Percentiles rank a stretch among this genome's conserved stretches.
Conservation (phyloP, 2,797 vertebrate genomes). For the Semotilus atromaculatus region DNA sequence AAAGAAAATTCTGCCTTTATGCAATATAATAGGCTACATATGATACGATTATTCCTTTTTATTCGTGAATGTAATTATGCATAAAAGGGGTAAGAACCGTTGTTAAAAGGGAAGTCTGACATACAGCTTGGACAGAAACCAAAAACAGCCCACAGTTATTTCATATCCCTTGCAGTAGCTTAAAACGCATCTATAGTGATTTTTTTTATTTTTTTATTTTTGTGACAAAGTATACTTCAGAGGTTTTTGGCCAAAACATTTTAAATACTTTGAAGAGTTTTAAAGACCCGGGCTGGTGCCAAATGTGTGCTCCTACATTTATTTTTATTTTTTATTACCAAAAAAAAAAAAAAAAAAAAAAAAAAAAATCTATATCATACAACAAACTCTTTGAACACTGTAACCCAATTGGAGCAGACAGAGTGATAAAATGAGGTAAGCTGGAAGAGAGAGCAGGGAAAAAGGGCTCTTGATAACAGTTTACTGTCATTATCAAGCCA, state of each 20-base stretch:
- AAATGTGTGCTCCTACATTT: conserved; percentile 58
- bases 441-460: conserved; percentile 46
- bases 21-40: neutral
- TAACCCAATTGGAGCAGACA: conserved; percentile 66
- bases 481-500: conserved; percentile 63
- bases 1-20: neutral
- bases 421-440: conserved; percentile 53
- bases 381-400: conserved; percentile 80
- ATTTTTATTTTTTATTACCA: conserved; percentile 76
- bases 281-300: neutral
- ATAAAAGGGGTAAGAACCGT: neutral
- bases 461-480: conserved; percentile 20
- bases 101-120: conserved; percentile 14
- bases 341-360: conserved; percentile 48
- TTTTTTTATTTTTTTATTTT: too few species aligned
- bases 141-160: conserved; percentile 11
- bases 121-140: neutral
- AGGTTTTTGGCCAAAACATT: too few species aligned
- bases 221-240: neutral
- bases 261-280: neutral
- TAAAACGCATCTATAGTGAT: neutral
- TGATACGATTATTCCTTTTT: neutral
- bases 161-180: conserved; percentile 2
- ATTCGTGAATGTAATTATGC: too few species aligned
- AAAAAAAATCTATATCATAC: conserved; percentile 72